Base-by-base conservation (phyloP, 2,888 invertebrate genomes). In the Scaeva pyrastri region DNA sequence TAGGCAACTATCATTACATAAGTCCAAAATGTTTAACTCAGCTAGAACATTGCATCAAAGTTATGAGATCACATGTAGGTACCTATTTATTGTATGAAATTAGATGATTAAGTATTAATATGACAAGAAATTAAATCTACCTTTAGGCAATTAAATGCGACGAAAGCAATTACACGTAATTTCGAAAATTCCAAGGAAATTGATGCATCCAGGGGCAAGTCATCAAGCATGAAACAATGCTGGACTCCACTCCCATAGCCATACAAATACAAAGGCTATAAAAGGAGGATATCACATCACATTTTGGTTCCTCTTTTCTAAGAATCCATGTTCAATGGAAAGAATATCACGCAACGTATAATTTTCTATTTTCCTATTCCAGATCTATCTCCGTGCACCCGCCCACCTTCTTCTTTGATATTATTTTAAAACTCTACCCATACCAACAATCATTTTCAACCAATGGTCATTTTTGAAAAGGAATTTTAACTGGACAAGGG, bases 331-430 rank as follows among this genome's bases (percentile, higher is more conserved):
- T 82, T 66, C 70, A 73, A 74, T 82, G 68, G 73, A 68, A 58
- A 60, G 41, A 43, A 66, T 50, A 77, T 70, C 72, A 81, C 70
- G 72, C 70, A 86, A 74, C 82, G 52, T 86, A 82, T 86, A 86
- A 86, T 86, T 86, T 86, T 74, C 82, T 60, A 74, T 74, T 86
- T 50, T 74, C 41, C 86, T 71, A 64, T 81, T 76, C 73, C 58
- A 74, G 62, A 68, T 76, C 60, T 73, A 86, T 76, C 19, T 64
- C 56, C 31, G 21, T 80, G 41, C 55, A 58, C 43, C 68, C 81
- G 74, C 86, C 86, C 82, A 86, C 82, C 74, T 73, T 74, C 43
- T 23, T 76, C 56, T 50, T 56, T 56, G 23, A 66, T 21, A 55
- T 45, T 43, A 14, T 45, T 31, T 21, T 19, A 11, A 48, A 39